Base-by-base conservation (phyloP, 2,797 vertebrate genomes). In the Brotula barbata region DNA sequence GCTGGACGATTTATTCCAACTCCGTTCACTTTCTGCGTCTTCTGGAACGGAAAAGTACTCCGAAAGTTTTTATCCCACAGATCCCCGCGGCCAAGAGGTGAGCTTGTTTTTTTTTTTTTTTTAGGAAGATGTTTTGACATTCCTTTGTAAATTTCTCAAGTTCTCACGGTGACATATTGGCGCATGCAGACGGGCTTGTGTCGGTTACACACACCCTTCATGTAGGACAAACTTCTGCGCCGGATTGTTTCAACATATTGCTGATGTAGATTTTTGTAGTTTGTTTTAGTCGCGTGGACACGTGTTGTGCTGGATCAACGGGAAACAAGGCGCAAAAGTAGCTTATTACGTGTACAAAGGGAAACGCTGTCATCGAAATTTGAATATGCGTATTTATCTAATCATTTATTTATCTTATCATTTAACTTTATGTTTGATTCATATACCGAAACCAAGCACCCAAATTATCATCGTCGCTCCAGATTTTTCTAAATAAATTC, bases 71-170 rank as follows among this genome's bases (percentile, higher is more conserved):
- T 59, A 33, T 33, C 66, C 71, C 70, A 54, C 64, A 81, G 44
- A 84, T 44, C 76, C 49, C 78, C 66, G 79, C 82, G 77, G 84
- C 75, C 87, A 77, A 87, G 82, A 90, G 91, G 91, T 92, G 81
- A 89, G 89, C 0, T 60, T 70, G 62, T 51, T 66, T 16, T 60
- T 53, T 23, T 34, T 33, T 12, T 36, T 64, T 45, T 19, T 11
- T 63, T 52, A 17, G 36, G n/a, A 64, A 73, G 52, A 78, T 88
- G 77, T 86, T 89, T 87, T 85, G 82, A 84, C 81, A 82, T 89
- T 80, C 73, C 81, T 73, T 16, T 68, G 17, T 56, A 78, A 83
- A 77, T 68, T 37, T 73, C 73, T 70, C 10, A 61, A 79, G 75
- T 82, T 86, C 75, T 84, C 76, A 68, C 64, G 58, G 65, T 82